Evolutionary conservation across 2,113 vertebrate genomes (phyloP), one percentile per base, ranked within the genome.

Genomic region (Corythornis cristatus): DNA sequence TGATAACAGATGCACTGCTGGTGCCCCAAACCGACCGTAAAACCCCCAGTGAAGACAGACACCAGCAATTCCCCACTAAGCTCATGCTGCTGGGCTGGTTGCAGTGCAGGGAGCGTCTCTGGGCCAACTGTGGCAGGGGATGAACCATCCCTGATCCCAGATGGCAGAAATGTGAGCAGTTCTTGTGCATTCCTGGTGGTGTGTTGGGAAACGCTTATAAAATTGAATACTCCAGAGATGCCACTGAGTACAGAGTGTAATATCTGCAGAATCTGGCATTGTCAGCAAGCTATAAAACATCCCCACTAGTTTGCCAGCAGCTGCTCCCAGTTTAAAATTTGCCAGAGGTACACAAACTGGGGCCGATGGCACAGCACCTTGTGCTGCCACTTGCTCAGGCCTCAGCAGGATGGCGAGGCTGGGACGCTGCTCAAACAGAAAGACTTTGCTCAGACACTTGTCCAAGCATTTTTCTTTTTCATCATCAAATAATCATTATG

Each of bases 211-310:
- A 93, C 7, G 28, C 43, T 84, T 77, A 58, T 93, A 35, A 94
- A 92, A 72, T 29, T 3, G 31, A 81, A 29, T 77, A 50, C 83
- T 93, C 82, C 31, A 25, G 88, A 92, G 91, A 89, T 48, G 93
- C 78, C 77, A 79, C 64, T 72, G 16, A 23, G 89, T 26, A 33
- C 19, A 12, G 73, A 31, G 56, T 67, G 43, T 58, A 82, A 50
- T n/a, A 66, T 72, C 92, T 93, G 87, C 40, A 86, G 83, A 89
- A 86, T 60, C 76, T 51, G 50, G 85, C 75, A 46, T 62, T 88
- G 78, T 92, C 95, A 94, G 90, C 96, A 85, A 92, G 60, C 91
- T 93, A 17, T 96, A 95, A 94, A 97, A 90, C 93, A 91, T 68
- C 61, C 66, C 61, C 42, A 67, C 79, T 92, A 68, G 67, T 92